Evolutionary conservation across 2,888 invertebrate species (phyloP), one percentile per base, ranked within the genome.

Genomic region (Drosophila mercatorum): DNA sequence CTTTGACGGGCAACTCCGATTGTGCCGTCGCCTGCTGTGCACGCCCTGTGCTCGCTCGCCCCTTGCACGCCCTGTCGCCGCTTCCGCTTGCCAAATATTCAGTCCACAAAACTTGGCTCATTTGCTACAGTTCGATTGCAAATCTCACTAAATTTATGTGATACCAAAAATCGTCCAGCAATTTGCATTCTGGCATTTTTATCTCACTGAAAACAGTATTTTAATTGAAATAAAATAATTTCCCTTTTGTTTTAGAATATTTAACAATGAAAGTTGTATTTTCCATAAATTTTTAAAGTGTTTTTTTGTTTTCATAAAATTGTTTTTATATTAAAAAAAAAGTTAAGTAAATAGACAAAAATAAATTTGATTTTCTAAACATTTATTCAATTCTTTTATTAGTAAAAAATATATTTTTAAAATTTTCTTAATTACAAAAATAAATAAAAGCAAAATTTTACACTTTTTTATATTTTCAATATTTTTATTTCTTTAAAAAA

Each of bases 11-110:
- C 68, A 34, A 6, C 61, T 51, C 36, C 56, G 14, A 46, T 46
- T 31, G 38, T 38, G 28, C 36, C 61, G 60, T 56, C 58, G 74
- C 72, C 81, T 66, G 87, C 84, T 83, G 87, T 83, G 81, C 17
- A 17, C 75, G 34, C 59, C 52, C 70, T 68, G 62, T 70, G 81
- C 74, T 73, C 83, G 78, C 5, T 12, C 11, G 17, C 41, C 40
- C 40, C 26, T 0, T 12, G 41, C 12, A 7, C 41, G 41, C 55
- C 40, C 55, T 41, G 55, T 56, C 17, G 55, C 55, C 49, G 12
- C 40, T 44, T 22, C 14, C 31, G 41, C 17, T 47, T 36, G 65
- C 58, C 58, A 64, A 63, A 52, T 49, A 71, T 61, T 64, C 49
- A 22, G 28, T 22, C 43, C 56, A 49, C 47, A 28, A n/a, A 49